Conservation (phyloP, 2,888 invertebrate species). For the Crocallis elinguaria region DNA sequence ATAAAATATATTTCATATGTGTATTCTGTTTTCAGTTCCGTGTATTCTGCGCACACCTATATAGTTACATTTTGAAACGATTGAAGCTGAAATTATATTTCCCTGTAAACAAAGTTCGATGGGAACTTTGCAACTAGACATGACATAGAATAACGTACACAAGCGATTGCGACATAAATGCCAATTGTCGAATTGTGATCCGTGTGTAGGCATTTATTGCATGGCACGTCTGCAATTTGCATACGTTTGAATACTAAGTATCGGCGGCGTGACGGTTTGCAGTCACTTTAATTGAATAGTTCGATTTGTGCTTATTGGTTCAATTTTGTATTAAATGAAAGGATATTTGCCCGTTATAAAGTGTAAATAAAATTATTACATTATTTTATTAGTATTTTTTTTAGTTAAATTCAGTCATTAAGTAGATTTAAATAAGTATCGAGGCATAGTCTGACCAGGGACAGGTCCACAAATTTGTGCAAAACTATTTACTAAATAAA, state of each 20-base stretch:
- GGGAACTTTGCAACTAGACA: slow-evolving; percentile 11
- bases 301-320: slow-evolving; percentile 75
- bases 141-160: slow-evolving; percentile 41
- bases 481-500: too few relatives aligned
- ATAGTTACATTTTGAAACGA: slow-evolving; percentile 6
- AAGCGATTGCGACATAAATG: slow-evolving; percentile 76
- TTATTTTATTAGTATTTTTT: neutral
- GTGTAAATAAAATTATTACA: neutral
- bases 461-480: too few relatives aligned
- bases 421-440: too few relatives aligned
- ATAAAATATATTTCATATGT: too few relatives aligned
- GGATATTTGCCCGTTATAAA: slow-evolving; percentile 6
- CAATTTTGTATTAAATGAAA: slow-evolving; percentile 47
- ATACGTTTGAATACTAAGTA: slow-evolving; percentile 84
- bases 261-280: slow-evolving; percentile 73
- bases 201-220: slow-evolving; percentile 83
- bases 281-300: slow-evolving; percentile 82
- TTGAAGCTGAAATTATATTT: slow-evolving; percentile 5
- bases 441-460: too few relatives aligned
- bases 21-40: too few relatives aligned
- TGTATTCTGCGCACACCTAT: slow-evolving; percentile 4
- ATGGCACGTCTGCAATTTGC: slow-evolving; percentile 83
- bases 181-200: slow-evolving; percentile 84
- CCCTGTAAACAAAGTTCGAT: neutral
- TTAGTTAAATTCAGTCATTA: too few relatives aligned